Base-by-base conservation (phyloP, 2,113 vertebrate genomes). In the Holacanthus passer region DNA sequence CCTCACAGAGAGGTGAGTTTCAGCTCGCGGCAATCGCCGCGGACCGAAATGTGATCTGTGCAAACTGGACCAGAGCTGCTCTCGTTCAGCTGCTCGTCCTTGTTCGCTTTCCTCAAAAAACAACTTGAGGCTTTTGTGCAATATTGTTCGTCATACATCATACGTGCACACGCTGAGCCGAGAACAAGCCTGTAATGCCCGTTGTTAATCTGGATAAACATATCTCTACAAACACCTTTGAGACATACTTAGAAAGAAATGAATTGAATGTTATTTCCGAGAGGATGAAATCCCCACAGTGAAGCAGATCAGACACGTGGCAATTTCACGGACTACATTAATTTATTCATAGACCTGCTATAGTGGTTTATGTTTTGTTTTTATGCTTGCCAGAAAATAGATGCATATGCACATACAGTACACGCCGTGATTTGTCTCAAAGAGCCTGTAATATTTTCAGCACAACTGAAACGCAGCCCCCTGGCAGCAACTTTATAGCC, bases 261-360 rank as follows among this genome's bases (percentile, higher is more conserved):
- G 59, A 20, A 78, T 82, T 72, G 37, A 50, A 58, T 63, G 55
- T 37, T 63, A n/a, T 83, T 71, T 83, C 32, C 47, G 47, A 53
- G 43, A 41, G 58, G 65, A 85, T 77, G 17, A 66, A 82, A 81
- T 83, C 59, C 69, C 29, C 55, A 48, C 43, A 77, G 52, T 41
- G 39, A 39, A 24, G 64, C 62, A 79, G 8, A 84, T 81, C 45
- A 80, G 39, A 58, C 55, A 56, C 59, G 52, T 81, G 59, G 65
- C 65, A 81, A 81, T 87, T 85, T 88, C 70, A 83, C 67, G 68
- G 24, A 55, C 72, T 41, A 13, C 69, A 62, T 83, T 72, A 41
- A 86, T 89, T 82, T 82, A 87, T 88, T 85, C 63, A 81, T 71
- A 81, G 37, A 50, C 2, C 22, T 60, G 75, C 76, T 84, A 22